These are phyloP conservation scores for Arvicanthis niloticus DNA, from an alignment of 2,113 vertebrate species.

Conservation along the genomic window DNA sequence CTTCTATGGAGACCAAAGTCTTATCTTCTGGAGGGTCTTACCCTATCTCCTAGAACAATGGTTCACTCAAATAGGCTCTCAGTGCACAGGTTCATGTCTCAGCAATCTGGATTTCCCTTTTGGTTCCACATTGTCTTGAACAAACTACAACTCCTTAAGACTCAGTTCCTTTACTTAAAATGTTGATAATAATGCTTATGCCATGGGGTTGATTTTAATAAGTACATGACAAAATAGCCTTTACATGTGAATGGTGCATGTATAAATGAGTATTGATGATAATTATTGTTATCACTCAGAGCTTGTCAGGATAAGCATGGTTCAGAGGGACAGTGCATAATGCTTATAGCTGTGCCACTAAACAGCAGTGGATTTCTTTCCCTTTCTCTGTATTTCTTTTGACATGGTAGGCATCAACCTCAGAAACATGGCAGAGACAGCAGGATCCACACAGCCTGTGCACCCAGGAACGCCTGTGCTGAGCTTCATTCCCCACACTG, in stretches of 20 bases:
- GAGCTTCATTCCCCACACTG: not conserved
- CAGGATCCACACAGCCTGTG: not conserved
- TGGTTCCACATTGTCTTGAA: not conserved
- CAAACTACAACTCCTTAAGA: constrained; percentile 4
- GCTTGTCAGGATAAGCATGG: not conserved
- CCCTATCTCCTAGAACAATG: not conserved
- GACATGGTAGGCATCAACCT: not conserved
- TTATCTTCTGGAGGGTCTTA: not conserved
- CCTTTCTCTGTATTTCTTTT: not conserved
- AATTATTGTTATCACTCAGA: not conserved
- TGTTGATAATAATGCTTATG: not conserved
- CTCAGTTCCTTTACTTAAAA: constrained; percentile 38
- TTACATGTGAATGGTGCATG: not conserved
- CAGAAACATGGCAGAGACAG: not conserved
- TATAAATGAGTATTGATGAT: not conserved
- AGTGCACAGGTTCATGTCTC: not conserved
- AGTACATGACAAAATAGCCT: not conserved
- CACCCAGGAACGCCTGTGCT: not conserved
- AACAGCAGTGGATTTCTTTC: not conserved
- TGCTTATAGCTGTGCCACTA: not conserved
- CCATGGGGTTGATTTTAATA: constrained; percentile 12
- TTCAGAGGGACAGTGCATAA: not conserved
- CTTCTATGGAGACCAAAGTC: not conserved
- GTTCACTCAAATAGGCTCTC: not conserved
- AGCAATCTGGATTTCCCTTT: constrained; percentile 6